These are phyloP conservation scores for Mirounga angustirostris DNA, from an alignment of 2,113 vertebrate genomes.

Conservation along the genomic window DNA sequence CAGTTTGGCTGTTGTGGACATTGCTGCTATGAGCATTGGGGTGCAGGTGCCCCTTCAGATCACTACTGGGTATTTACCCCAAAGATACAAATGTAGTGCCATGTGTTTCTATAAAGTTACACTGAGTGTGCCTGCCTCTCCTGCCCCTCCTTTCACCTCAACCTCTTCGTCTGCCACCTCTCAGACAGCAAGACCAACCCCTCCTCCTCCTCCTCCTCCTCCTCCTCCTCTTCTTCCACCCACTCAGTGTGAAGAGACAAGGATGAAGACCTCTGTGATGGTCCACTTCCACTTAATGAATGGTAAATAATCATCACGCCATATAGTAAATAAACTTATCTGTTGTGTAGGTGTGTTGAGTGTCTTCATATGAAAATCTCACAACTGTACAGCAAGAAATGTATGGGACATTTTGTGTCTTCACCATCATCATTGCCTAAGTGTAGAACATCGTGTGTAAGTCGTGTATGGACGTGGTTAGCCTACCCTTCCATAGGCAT, in stretches of 20 bases:
- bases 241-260: background rate
- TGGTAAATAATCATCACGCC: background rate
- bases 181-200: background rate
- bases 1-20: too few species aligned
- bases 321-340: background rate
- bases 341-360: background rate
- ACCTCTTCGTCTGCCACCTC: background rate
- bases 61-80: too few species aligned
- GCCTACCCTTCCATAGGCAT: background rate
- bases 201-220: background rate
- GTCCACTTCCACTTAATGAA: background rate
- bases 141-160: background rate
- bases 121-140: background rate
- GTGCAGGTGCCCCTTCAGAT: too few species aligned
- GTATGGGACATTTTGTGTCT: background rate
- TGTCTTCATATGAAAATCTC: background rate
- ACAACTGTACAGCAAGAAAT: background rate
- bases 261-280: background rate
- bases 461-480: background rate
- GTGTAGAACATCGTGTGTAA: background rate
- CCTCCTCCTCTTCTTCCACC: background rate
- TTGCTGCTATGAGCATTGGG: too few species aligned
- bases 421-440: background rate
- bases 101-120: background rate
- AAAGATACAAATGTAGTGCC: too few species aligned